Base-by-base conservation (phyloP, 2,888 invertebrate genomes). In the Noctua janthina region DNA sequence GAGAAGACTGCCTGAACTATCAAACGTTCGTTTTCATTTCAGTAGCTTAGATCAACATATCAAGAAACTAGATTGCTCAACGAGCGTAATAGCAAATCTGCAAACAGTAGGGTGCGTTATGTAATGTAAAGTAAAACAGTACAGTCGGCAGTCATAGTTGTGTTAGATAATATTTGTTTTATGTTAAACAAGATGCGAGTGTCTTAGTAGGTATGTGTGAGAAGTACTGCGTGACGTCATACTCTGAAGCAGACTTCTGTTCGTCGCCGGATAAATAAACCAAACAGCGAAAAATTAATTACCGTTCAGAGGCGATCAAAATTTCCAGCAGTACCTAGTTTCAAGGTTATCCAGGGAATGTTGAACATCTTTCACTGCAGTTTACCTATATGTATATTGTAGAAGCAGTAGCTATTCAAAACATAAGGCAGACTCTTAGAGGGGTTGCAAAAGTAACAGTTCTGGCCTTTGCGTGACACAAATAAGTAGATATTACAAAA, bases 141-240 rank as follows among this genome's bases (percentile, higher is more conserved):
- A 77, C 76, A 74, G 79, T 69, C 78, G 74, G 64, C 85, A 78
- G 76, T 82, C 67, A 68, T 68, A 78, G 73, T 74, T 73, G 77
- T 54, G 56, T 79, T 74, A 86, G 85, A 90, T 85, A 90, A 90
- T 87, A 90, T 90, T 90, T 90, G 89, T 82, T 81, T 82, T 74
- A 84, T 83, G 74, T 88, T 85, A 83, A 87, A 87, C 76, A 83
- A 79, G 54, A 83, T 81, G 54, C 35, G n/a, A 64, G 51, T 56
- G 39, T 20, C 51, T 54, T 71, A 46, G 56, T 59, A 46, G 15
- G 29, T 56, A 74, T 79, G 87, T 80, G 75, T 72, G 74, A 75
- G 39, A 7, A 43, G 54, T 35, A 70, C 74, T 49, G 13, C 66
- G 79, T 90, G 87, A 89, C 80, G 75, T 90, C 89, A 88, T 88